Percentiles rank a stretch among this genome's conserved stretches.
Conservation (phyloP, 53 echinoderm and acorn worm species). For the Antedon mediterranea region DNA sequence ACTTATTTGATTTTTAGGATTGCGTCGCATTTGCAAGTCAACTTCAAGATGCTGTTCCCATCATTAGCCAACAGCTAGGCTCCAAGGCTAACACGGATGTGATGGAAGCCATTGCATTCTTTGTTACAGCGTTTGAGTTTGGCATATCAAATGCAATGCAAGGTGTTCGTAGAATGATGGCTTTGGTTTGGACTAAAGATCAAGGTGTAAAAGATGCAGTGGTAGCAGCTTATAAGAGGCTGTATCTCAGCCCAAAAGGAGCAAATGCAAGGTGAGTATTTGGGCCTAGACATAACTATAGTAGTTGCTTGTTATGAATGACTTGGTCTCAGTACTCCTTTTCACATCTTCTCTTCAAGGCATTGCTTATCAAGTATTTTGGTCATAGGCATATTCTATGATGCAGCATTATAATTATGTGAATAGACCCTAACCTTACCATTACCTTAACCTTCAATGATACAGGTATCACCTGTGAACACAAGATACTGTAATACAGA, state of each 20-base stretch:
- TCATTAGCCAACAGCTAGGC: constrained; percentile 66
- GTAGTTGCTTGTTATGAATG: no score
- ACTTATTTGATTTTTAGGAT: constrained; percentile 24
- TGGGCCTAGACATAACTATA: no score
- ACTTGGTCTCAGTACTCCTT: no score
- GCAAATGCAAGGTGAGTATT: constrained; percentile 70
- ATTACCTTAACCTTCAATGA: no score
- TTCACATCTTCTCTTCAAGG: no score
- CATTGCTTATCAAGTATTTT: no score
- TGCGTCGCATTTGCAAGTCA: constrained; percentile 78
- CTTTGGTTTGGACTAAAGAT: constrained; percentile 88
- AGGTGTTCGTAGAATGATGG: constrained; percentile 87
- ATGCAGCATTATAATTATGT: no score
- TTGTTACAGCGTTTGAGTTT: constrained; percentile 85
- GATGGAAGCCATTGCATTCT: constrained; percentile 64
- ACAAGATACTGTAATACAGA: no score
- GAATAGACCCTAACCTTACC: no score
- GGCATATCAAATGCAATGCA: constrained; percentile 59
- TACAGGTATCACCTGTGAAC: no score
- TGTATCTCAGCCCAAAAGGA: constrained; percentile 64
- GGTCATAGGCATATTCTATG: no score
- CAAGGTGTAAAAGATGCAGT: constrained; percentile 83
- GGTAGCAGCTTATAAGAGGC: constrained; percentile 64
- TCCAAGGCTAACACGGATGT: constrained; percentile 85
- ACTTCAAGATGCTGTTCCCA: constrained; percentile 73